Base-by-base conservation (phyloP, 2,113 vertebrate species). In the Elanoides forficatus region DNA sequence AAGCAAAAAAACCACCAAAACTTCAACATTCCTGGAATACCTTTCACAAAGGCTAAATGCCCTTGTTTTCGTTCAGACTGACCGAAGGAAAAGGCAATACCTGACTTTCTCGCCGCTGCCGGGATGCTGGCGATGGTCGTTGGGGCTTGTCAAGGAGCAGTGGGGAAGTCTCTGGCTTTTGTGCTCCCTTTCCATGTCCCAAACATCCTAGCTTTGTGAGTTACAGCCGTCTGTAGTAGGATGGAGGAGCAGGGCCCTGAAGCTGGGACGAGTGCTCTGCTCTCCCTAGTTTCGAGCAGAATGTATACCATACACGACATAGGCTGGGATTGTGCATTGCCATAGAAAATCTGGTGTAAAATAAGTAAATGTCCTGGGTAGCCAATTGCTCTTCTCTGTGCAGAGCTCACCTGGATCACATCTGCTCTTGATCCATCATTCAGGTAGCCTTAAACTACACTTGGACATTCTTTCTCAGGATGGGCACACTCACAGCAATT, bases 1-100 rank as follows among this genome's bases (percentile, higher is more conserved):
- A 58, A 11, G 12, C 4, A 48, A 58, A 83, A 86, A 53, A 50
- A 3, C 6, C 53, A 62, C 66, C 7, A 27, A 89, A 91, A 52
- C 6, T 1, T 76, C 80, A 47, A n/a, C 89, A 95, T 97, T 95
- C 94, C 87, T 93, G 50, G 75, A 93, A 97, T 97, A 82, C 93
- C 66, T 95, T 87, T 56, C 4, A 5, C 38, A 53, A 73, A 90
- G 56, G 58, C 58, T 65, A 50, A 85, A 70, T 34, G 63, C 22
- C 15, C 52, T 91, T 84, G 71, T 16, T 95, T 96, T 95, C 38
- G 18, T 87, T 96, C 38, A 43, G 62, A 17, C 43, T 53, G n/a
- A 58, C 20, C 45, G 66, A 73, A 86, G 53, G 43, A 78, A 86
- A 59, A 81, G 42, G 66, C 48, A 36, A 59, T 76, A 55, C 75